Conservation (phyloP, 2,113 vertebrate species). For the Prinia subflava region DNA sequence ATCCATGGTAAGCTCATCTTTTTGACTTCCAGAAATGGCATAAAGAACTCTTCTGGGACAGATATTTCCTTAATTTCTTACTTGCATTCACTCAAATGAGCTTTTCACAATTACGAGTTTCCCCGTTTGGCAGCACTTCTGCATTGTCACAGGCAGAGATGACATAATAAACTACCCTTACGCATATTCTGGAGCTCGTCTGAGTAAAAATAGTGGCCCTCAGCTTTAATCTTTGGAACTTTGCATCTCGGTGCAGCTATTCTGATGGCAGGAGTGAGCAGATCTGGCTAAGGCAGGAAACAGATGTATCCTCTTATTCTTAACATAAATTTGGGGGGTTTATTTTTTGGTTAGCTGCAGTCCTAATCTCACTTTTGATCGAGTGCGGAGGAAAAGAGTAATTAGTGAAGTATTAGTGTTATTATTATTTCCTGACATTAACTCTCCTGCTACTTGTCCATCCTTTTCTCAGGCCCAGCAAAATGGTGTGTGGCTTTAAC, state of each 20-base stretch:
- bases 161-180: slow-evolving; percentile 26
- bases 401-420: slow-evolving; percentile 78
- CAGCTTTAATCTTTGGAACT: slow-evolving; percentile 60
- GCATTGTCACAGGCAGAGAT: slow-evolving; percentile 25
- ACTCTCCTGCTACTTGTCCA: slow-evolving; percentile 64
- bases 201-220: slow-evolving; percentile 51
- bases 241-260: background rate
- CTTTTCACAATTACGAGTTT: slow-evolving; percentile 9
- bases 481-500: background rate
- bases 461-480: slow-evolving; percentile 27
- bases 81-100: slow-evolving; percentile 4
- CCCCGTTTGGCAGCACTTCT: background rate
- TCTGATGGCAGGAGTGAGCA: slow-evolving; percentile 55
- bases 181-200: background rate
- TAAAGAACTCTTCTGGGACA: background rate
- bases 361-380: slow-evolving; percentile 69
- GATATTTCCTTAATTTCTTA: slow-evolving; percentile 19
- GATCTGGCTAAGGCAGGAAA: slow-evolving; percentile 74
- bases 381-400: slow-evolving; percentile 76
- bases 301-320: slow-evolving; percentile 79
- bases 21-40: background rate
- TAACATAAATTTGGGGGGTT: slow-evolving; percentile 57
- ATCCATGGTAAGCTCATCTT: background rate
- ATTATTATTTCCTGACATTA: slow-evolving; percentile 80
- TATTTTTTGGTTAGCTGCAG: slow-evolving; percentile 56